Percentiles rank a stretch among this genome's conserved stretches.
These are phyloP conservation scores for Alauda arvensis DNA, from an alignment of 2,797 vertebrate genomes.

Conservation along the genomic window DNA sequence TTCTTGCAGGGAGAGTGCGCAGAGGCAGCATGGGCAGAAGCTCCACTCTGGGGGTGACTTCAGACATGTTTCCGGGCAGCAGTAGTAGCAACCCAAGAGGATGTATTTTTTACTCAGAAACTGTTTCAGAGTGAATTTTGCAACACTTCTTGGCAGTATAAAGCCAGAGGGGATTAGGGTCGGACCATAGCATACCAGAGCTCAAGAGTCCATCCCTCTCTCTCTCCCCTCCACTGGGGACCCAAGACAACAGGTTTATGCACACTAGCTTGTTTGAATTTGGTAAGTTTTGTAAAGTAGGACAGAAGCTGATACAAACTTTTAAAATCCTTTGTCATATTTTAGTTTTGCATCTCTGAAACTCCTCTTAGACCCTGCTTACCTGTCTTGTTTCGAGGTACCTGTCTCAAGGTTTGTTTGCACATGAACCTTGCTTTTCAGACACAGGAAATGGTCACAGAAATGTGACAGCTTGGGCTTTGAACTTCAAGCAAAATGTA, in stretches of 20 bases:
- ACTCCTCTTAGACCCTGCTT: background rate
- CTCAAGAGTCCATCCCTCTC: background rate
- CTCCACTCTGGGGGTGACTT: background rate
- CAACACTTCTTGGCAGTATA: accelerated
- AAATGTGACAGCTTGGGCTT: background rate
- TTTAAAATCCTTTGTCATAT: background rate
- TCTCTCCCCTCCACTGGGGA: background rate
- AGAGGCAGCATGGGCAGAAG: accelerated
- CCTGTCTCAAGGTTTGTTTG: background rate
- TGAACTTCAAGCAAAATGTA: background rate
- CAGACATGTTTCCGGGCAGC: background rate
- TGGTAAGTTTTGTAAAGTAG: background rate
- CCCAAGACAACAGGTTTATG: background rate
- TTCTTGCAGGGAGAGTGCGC: background rate
- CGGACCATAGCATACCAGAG: accelerated
- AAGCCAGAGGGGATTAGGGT: background rate
- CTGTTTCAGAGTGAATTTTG: background rate
- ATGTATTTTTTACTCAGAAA: background rate
- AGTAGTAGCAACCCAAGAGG: background rate
- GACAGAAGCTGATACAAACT: background rate
- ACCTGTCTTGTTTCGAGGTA: background rate
- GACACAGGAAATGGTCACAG: background rate
- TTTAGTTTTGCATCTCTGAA: background rate
- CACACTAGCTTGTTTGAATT: background rate
- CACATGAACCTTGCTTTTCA: background rate